phyloP scores from a whole-genome alignment of 2,888 invertebrate genomes.

The Heliothis peltigera region DNA sequence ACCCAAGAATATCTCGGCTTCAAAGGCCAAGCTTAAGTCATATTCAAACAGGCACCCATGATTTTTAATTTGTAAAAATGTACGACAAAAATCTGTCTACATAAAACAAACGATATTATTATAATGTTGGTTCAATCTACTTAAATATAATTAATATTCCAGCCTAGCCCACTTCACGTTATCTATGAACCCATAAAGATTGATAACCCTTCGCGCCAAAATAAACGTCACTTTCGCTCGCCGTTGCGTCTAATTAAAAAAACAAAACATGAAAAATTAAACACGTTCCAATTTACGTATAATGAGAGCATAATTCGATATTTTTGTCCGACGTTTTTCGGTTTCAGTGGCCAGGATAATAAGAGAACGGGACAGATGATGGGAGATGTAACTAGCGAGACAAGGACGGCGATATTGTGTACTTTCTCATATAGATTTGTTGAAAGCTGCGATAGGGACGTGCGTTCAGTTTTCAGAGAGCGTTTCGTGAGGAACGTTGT shows the following conservation, averaged over 20 bases:
- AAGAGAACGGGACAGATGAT: slow-evolving; percentile 68
- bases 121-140: neutral
- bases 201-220: slow-evolving; percentile 60
- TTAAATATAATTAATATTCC: slow-evolving; percentile 30
- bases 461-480: slow-evolving; percentile 62
- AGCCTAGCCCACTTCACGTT: slow-evolving; percentile 30
- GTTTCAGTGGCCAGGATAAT: slow-evolving; percentile 76
- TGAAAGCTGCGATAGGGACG: slow-evolving; percentile 76
- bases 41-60: no score
- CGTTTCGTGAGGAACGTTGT: slow-evolving; percentile 46
- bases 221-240: slow-evolving; percentile 52
- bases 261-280: slow-evolving; percentile 56
- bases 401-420: slow-evolving; percentile 72
- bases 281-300: slow-evolving; percentile 68
- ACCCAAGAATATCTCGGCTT: neutral
- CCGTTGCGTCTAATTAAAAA: slow-evolving; percentile 49
- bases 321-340: slow-evolving; percentile 70
- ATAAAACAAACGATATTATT: slow-evolving; percentile 21
- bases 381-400: slow-evolving; percentile 55
- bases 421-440: slow-evolving; percentile 87
- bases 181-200: slow-evolving; percentile 54
- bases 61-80: neutral
- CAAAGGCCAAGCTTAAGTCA: no score
- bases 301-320: slow-evolving; percentile 72
- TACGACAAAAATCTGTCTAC: slow-evolving; percentile 27